A percentile compares a stretch with the other conserved stretches of the same genome.
Conservation (phyloP, 1,140 invertebrate species). For the Parasteatoda tepidariorum region DNA sequence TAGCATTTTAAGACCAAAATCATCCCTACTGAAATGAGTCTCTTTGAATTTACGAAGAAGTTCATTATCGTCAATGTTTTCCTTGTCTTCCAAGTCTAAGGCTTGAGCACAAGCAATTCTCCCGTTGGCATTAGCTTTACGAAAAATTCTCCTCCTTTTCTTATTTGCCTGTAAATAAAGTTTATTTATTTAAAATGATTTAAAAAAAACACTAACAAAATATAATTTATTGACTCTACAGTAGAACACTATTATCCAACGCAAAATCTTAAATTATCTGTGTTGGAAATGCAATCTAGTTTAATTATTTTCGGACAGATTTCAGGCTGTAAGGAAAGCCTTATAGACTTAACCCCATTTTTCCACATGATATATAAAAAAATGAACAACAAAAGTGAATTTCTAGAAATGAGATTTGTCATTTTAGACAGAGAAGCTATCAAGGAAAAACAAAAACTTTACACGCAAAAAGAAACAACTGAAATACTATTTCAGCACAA, state of each 20-base stretch:
- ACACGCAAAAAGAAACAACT: no score
- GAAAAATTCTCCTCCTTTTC: constrained; percentile 79
- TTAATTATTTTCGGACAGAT: no score
- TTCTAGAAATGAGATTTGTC: no score
- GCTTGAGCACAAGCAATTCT: constrained; percentile 77
- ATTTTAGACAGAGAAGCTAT: no score
- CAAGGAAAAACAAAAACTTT: no score
- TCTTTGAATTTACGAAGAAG: constrained; percentile 78
- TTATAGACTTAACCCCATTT: no score
- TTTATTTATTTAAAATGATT: constrained; percentile 32
- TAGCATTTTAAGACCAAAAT: constrained; percentile 80
- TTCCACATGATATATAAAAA: no score
- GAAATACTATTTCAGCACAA: no score
- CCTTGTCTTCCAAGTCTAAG: constrained; percentile 75
- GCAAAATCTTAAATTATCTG: no score
- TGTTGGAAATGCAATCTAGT: no score
- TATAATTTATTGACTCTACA: neutral
- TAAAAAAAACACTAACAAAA: neutral
- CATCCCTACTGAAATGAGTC: constrained; percentile 77
- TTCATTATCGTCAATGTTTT: constrained; percentile 67
- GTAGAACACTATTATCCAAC: neutral
- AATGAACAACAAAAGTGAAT: no score
- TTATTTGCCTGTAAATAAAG: constrained; percentile 73
- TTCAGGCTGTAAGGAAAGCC: no score
- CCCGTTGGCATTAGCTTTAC: constrained; percentile 75